phyloP scores from a whole-genome alignment of 2,888 invertebrate genomes.

The Margaritifera margaritifera region DNA sequence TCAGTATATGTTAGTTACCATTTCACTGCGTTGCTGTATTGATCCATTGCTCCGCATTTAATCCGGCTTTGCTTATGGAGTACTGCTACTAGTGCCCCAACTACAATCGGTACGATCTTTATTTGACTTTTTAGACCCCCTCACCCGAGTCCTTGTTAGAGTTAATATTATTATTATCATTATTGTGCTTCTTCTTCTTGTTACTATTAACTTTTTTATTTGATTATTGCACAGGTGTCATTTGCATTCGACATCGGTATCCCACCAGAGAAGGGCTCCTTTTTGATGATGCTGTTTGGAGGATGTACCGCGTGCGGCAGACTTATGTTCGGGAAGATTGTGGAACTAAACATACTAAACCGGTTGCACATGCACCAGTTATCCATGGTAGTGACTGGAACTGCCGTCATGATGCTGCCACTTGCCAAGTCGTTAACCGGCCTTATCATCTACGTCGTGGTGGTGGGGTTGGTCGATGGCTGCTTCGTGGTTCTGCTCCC shows the following conservation, averaged over 20 bases:
- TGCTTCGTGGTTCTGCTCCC: constrained; percentile 63
- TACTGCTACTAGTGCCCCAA: too few relatives aligned
- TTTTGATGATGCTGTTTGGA: constrained; percentile 56
- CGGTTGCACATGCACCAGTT: constrained; percentile 61
- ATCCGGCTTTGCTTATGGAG: too few relatives aligned
- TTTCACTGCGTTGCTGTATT: too few relatives aligned
- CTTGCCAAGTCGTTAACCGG: constrained; percentile 44
- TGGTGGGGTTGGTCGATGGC: constrained; percentile 60
- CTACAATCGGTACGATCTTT: too few relatives aligned
- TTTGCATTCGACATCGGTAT: constrained; percentile 57
- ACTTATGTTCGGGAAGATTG: constrained; percentile 59
- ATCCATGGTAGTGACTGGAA: constrained; percentile 61
- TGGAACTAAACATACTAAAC: constrained; percentile 49
- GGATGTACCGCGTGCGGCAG: constrained; percentile 57
- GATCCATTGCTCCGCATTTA: too few relatives aligned
- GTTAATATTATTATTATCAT: too few relatives aligned
- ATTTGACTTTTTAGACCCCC: too few relatives aligned
- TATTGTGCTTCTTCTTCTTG: neutral
- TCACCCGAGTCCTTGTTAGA: too few relatives aligned
- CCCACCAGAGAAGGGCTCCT: constrained; percentile 46
- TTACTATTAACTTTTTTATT: neutral
- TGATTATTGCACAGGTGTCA: constrained; percentile 47
- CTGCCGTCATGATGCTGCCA: constrained; percentile 58
- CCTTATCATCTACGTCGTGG: constrained; percentile 44
- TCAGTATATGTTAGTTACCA: too few relatives aligned